Percentiles rank a stretch among this genome's conserved stretches.
These are phyloP conservation scores for Heterodera schachtii DNA, from an alignment of 1,140 invertebrate genomes.

Conservation along the genomic window DNA sequence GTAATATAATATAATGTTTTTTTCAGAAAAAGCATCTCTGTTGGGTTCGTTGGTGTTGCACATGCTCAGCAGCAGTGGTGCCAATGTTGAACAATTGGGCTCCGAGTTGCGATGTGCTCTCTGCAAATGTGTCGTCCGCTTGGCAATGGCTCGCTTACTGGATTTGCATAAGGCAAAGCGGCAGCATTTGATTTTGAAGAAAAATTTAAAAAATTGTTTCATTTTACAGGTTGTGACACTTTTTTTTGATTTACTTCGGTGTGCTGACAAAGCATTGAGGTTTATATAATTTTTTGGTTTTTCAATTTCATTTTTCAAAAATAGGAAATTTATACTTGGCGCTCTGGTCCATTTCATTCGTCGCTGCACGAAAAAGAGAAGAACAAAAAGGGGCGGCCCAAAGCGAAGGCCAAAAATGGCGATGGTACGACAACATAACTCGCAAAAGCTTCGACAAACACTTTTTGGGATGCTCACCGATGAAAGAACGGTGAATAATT, in stretches of 20 bases:
- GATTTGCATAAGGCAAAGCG: constrained; percentile 30
- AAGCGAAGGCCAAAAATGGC: neutral
- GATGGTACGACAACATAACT: neutral
- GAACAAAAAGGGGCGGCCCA: constrained; percentile 21
- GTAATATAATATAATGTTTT: no score
- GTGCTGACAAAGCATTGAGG: constrained; percentile 60
- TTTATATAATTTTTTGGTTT: constrained; percentile 17
- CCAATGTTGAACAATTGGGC: constrained; percentile 43
- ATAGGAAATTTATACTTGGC: constrained; percentile 56
- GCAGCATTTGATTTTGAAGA: neutral
- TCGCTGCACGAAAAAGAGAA: constrained; percentile 12
- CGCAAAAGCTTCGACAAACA: constrained; percentile 53
- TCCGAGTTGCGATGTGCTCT: constrained; percentile 58
- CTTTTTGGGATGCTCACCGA: constrained; percentile 58
- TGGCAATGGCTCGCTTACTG: constrained; percentile 43
- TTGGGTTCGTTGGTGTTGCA: neutral
- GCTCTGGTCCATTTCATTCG: constrained; percentile 47
- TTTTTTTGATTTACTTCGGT: constrained; percentile 61
- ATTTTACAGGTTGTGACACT: constrained; percentile 44
- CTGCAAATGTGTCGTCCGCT: constrained; percentile 52
- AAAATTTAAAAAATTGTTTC: no score
- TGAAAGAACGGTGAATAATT: constrained; percentile 10
- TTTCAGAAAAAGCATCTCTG: neutral
- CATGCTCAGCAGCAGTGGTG: neutral
- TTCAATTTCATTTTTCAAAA: no score